phyloP scores from a whole-genome alignment of 2,888 invertebrate genomes.

The Conus canariensis region DNA sequence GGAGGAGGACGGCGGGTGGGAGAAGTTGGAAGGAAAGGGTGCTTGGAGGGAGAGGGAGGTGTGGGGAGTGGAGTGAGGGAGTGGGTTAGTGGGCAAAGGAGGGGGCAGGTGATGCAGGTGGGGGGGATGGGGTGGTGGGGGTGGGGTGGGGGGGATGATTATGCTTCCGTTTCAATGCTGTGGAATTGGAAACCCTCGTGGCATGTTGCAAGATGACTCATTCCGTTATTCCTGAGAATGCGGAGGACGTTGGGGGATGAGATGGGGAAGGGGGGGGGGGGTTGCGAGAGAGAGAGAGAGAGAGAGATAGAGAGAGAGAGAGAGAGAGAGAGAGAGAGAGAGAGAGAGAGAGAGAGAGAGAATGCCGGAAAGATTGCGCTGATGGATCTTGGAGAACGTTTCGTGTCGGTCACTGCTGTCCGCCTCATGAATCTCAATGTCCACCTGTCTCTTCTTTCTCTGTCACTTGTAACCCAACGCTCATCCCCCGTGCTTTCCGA shows the following conservation, averaged over 20 bases:
- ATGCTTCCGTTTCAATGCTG: not conserved
- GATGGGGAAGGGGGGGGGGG: not conserved
- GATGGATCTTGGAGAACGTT: not conserved
- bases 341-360: constrained; percentile 9
- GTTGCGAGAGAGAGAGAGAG: constrained; percentile 8
- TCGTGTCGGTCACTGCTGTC: too few relatives aligned
- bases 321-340: constrained; percentile 6
- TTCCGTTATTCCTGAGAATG: not conserved
- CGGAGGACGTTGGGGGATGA: not conserved
- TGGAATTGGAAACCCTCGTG: not conserved
- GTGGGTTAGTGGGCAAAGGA: too few relatives aligned
- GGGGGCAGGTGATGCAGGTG: too few relatives aligned
- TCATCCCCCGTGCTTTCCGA: not conserved
- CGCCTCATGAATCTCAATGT: not conserved
- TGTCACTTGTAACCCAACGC: not conserved
- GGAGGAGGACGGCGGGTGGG: not conserved
- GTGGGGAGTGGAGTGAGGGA: too few relatives aligned
- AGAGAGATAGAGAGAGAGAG: constrained; percentile 26
- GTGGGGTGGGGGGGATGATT: too few relatives aligned
- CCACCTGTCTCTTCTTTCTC: not conserved
- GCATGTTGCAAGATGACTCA: too few relatives aligned
- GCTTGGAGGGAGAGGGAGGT: not conserved
- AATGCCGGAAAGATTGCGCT: not conserved
- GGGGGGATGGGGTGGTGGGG: too few relatives aligned
- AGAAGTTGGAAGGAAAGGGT: too few relatives aligned